phyloP scores from a whole-genome alignment of 2,797 vertebrate genomes.

The Heteromormyrus szaboi region DNA sequence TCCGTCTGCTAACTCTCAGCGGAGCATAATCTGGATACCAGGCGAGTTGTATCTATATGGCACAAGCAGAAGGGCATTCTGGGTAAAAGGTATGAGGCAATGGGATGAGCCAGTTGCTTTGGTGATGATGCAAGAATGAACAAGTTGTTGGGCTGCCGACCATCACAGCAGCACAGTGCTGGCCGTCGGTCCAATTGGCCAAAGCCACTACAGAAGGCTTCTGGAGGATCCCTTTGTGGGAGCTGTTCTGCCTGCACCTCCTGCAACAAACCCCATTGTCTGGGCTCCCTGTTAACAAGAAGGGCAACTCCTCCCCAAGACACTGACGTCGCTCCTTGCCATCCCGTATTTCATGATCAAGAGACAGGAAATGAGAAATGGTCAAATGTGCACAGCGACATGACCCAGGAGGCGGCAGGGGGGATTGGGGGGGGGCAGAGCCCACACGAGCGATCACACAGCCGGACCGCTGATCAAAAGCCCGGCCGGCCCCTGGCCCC shows the following conservation, averaged over 20 bases:
- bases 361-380: slow-evolving; percentile 36
- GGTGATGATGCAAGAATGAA: not conserved
- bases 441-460: slow-evolving; percentile 29
- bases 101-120: not conserved
- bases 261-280: not conserved
- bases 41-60: not conserved
- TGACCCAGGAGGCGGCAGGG: slow-evolving; percentile 18
- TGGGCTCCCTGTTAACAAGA: not conserved
- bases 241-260: not conserved
- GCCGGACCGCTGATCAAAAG: slow-evolving; percentile 40
- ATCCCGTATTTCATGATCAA: slow-evolving; percentile 19
- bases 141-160: not conserved
- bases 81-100: not conserved
- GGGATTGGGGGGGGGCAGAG: not conserved
- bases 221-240: not conserved
- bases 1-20: slow-evolving; percentile 10
- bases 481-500: slow-evolving; percentile 24
- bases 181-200: not conserved
- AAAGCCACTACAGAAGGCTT: not conserved
- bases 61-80: not conserved
- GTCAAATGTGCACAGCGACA: slow-evolving; percentile 34
- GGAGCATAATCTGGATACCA: slow-evolving; percentile 27
- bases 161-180: not conserved
- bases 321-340: not conserved
- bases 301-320: not conserved